Percentiles rank a stretch among this genome's conserved stretches.
Evolutionary conservation across 2,113 vertebrate genomes (phyloP).

Genomic region (Mellivora capensis): DNA sequence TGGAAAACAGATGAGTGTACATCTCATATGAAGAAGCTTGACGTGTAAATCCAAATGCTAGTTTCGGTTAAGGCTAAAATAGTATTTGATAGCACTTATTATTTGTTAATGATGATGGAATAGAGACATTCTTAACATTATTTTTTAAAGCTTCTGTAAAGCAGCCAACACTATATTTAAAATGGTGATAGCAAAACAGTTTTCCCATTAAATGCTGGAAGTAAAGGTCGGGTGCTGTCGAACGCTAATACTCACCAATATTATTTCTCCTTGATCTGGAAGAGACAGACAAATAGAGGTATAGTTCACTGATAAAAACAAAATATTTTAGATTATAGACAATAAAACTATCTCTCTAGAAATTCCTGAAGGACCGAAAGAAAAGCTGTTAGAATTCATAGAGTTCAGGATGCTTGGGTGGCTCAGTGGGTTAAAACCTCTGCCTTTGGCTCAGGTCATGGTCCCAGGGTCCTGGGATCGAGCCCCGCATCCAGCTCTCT

Average conservation of each 20-base stretch:
- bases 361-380: background rate
- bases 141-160: background rate
- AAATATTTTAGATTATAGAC: slow-evolving; percentile 2
- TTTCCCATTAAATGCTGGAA: background rate
- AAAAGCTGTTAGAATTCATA: background rate
- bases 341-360: background rate
- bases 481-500: no score
- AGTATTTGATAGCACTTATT: background rate
- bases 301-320: background rate
- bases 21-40: background rate
- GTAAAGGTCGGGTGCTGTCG: background rate
- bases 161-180: background rate
- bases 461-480: no score
- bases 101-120: background rate
- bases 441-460: no score
- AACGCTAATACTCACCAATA: background rate
- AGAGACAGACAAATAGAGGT: background rate
- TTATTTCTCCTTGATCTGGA: background rate
- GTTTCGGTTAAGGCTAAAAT: background rate
- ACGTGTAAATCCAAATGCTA: background rate
- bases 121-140: background rate
- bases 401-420: no score
- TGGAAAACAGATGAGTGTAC: background rate
- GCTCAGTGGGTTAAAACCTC: no score
- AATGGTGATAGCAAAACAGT: background rate